phyloP scores from a whole-genome alignment of 2,113 vertebrate genomes.

The Sminthopsis crassicaudata region DNA sequence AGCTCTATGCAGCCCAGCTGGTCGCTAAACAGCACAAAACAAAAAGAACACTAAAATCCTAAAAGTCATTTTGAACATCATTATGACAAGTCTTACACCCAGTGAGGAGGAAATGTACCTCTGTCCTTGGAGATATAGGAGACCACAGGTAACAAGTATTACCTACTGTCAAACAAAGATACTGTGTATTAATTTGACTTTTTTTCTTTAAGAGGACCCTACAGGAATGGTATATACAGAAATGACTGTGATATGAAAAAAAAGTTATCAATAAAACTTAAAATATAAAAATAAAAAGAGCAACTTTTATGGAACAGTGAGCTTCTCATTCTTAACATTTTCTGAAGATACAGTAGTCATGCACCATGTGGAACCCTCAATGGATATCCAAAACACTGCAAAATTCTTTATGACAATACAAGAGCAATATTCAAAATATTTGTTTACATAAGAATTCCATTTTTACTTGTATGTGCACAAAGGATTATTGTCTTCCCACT shows the following conservation, averaged over 20 bases:
- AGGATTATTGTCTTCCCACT: conserved; percentile 79
- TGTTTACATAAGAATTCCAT: conserved; percentile 79
- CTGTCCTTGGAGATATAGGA: not conserved
- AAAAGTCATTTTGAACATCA: not conserved
- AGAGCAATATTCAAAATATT: conserved; percentile 78
- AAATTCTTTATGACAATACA: conserved; percentile 75
- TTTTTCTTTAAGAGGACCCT: not conserved
- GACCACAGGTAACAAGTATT: not conserved
- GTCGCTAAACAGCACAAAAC: not conserved
- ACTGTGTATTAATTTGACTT: not conserved
- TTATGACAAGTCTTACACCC: not conserved
- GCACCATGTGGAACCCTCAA: conserved; percentile 76
- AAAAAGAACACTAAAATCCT: not conserved
- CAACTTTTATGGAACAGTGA: conserved; percentile 59
- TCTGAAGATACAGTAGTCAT: conserved; percentile 75
- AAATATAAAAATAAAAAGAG: not conserved
- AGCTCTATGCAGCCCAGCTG: not conserved
- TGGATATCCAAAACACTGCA: conserved; percentile 77
- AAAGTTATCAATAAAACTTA: not conserved
- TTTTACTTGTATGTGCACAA: conserved; percentile 77
- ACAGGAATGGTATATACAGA: not conserved
- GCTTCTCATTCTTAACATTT: conserved; percentile 78
- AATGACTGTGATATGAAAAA: not conserved
- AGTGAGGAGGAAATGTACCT: not conserved
- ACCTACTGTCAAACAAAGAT: not conserved